Percentiles rank a stretch among this genome's conserved stretches.
Conservation (phyloP, 2,797 vertebrate genomes). For the Lithobates sylvaticus region DNA sequence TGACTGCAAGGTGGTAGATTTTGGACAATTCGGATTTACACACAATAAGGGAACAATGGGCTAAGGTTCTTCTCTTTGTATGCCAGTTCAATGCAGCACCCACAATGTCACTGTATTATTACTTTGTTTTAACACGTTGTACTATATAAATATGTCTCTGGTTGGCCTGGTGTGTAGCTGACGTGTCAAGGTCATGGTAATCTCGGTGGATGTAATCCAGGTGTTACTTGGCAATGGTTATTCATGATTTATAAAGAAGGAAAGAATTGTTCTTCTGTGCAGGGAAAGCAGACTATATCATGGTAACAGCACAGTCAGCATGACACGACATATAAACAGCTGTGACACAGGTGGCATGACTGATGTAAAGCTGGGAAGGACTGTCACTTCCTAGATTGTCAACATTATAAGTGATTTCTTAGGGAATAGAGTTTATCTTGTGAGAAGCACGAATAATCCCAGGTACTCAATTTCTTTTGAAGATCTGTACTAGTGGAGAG, state of each 20-base stretch:
- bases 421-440: neutral
- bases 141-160: neutral
- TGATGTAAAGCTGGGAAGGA: slow-evolving; percentile 10
- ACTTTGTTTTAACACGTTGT: neutral
- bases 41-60: too few species aligned
- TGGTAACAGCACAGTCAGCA: neutral
- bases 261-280: neutral
- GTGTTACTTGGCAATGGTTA: slow-evolving; percentile 40
- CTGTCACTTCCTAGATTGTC: neutral
- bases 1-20: too few species aligned
- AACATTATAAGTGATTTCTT: neutral
- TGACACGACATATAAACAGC: neutral
- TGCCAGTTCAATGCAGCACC: too few species aligned
- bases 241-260: slow-evolving; percentile 18
- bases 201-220: slow-evolving; percentile 18
- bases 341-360: slow-evolving; percentile 5
- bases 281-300: neutral
- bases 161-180: neutral
- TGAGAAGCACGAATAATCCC: neutral
- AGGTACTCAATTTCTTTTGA: too few species aligned
- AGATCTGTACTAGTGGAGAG: too few species aligned
- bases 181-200: slow-evolving; percentile 9
- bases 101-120: too few species aligned
- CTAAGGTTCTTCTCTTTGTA: too few species aligned
- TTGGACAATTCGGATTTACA: too few species aligned